phyloP scores from a whole-genome alignment of 2,113 vertebrate species.

The Ophthalmolycus amberensis region DNA sequence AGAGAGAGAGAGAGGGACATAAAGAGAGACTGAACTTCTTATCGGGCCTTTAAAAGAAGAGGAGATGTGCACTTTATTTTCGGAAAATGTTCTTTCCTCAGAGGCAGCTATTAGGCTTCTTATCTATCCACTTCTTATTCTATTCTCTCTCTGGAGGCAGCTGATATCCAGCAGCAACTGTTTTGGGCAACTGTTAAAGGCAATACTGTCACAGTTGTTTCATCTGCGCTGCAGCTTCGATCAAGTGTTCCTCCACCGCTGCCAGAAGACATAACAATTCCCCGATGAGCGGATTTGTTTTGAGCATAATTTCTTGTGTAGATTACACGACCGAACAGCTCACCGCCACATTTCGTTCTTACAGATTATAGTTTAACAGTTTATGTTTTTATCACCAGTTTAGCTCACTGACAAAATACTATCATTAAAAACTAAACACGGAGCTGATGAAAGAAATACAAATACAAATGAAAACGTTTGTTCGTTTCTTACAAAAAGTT shows the following conservation, averaged over 20 bases:
- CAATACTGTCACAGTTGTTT: background rate
- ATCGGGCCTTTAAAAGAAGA: slow-evolving; percentile 15
- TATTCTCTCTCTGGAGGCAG: slow-evolving; percentile 4
- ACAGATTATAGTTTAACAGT: background rate
- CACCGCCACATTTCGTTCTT: background rate
- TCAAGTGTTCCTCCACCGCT: background rate
- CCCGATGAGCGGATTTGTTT: background rate
- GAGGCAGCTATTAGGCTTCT: slow-evolving; percentile 3
- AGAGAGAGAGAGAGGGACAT: background rate
- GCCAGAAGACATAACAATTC: background rate
- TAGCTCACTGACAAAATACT: background rate
- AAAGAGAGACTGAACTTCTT: slow-evolving; percentile 5
- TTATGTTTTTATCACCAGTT: background rate
- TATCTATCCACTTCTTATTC: slow-evolving; percentile 15
- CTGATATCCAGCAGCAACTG: slow-evolving; percentile 13
- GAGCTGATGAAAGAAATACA: background rate
- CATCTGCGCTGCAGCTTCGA: background rate
- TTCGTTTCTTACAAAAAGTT: background rate
- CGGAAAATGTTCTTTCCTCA: background rate
- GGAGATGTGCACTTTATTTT: slow-evolving; percentile 18
- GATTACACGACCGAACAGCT: background rate
- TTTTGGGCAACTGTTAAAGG: background rate
- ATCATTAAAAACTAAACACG: background rate
- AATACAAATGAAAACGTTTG: background rate
- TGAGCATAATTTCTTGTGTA: background rate